Conservation (phyloP, 2,888 invertebrate species). For the Omphaloscelis lunosa region DNA sequence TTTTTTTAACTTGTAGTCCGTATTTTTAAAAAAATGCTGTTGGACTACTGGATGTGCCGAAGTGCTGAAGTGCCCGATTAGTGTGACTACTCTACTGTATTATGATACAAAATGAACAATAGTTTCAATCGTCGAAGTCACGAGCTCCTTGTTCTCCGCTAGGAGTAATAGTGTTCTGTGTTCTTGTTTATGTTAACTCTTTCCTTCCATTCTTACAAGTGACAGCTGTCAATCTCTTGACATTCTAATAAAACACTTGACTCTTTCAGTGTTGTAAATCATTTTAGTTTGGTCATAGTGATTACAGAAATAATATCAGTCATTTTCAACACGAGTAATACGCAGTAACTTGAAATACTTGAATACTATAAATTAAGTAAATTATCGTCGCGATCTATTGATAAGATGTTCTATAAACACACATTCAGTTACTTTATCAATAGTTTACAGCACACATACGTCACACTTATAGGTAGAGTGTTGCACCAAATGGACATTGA, state of each 20-base stretch:
- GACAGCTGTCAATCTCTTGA: not conserved
- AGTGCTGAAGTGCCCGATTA: no score
- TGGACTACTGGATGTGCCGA: no score
- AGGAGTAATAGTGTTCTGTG: no score
- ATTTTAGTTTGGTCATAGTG: not conserved
- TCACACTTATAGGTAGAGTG: slow-evolving; percentile 62
- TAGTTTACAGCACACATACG: slow-evolving; percentile 46
- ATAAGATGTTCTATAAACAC: slow-evolving; percentile 60
- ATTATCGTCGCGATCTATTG: slow-evolving; percentile 37
- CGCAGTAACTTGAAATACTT: slow-evolving; percentile 32
- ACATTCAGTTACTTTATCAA: slow-evolving; percentile 49
- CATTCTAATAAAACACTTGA: no score
- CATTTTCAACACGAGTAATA: slow-evolving; percentile 1
- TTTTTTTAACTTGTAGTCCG: no score
- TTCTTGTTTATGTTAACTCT: not conserved
- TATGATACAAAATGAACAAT: not conserved
- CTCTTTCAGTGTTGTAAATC: not conserved
- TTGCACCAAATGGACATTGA: slow-evolving; percentile 81
- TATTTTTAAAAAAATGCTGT: no score
- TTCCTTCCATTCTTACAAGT: not conserved
- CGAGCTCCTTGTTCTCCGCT: not conserved
- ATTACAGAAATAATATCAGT: not conserved
- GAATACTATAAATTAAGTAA: slow-evolving; percentile 39
- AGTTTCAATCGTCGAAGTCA: not conserved
- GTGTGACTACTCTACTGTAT: no score